phyloP scores from a whole-genome alignment of 2,113 vertebrate species.

The Poeciliopsis turrubarensis region DNA sequence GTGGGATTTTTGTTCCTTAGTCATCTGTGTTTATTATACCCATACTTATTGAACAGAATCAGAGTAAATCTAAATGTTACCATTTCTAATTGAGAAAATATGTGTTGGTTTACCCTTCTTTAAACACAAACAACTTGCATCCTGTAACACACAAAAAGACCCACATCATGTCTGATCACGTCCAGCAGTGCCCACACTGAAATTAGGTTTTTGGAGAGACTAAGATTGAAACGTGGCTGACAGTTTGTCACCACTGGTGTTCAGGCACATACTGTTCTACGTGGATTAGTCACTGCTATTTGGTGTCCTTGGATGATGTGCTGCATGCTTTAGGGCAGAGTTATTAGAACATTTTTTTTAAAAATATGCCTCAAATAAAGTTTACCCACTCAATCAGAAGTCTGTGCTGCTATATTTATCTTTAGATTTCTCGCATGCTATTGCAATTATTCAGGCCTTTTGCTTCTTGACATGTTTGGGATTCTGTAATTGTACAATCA shows the following conservation, averaged over 20 bases:
- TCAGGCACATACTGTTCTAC: background rate
- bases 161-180: background rate
- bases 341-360: background rate
- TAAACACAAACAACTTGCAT: constrained; percentile 9
- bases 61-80: background rate
- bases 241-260: background rate
- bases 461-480: background rate
- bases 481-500: background rate
- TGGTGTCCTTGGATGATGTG: background rate
- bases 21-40: background rate
- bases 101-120: background rate
- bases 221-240: background rate
- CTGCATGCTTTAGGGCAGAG: background rate
- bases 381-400: background rate
- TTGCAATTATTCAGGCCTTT: background rate
- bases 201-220: constrained; percentile 1
- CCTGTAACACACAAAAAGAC: background rate
- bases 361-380: background rate
- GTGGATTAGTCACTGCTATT: no score
- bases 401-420: background rate
- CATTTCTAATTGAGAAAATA: background rate
- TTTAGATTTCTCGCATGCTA: background rate
- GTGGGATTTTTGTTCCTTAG: background rate
- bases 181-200: constrained; percentile 9
- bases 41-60: background rate